Percentiles rank a stretch among this genome's conserved stretches.
Conservation (phyloP, 1,140 invertebrate genomes). For the Magallana ariakensis region DNA sequence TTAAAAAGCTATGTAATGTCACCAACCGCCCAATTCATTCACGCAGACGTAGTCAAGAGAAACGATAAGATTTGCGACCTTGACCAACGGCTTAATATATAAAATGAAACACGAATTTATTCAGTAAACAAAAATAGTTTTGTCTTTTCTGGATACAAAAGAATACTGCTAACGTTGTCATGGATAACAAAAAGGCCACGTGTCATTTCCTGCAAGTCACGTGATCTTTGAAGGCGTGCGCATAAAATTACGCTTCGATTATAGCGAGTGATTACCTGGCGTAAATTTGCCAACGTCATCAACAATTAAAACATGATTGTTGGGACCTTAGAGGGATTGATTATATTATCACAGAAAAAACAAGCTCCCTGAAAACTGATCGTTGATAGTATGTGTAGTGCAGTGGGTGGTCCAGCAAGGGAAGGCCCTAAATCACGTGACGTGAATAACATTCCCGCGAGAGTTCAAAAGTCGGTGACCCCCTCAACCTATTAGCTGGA, state of each 20-base stretch:
- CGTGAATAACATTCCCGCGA: no score
- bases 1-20: background rate
- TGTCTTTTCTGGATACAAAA: background rate
- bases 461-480: no score
- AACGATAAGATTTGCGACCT: background rate
- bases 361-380: constrained; percentile 29
- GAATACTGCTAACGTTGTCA: constrained; percentile 7
- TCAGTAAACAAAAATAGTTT: background rate
- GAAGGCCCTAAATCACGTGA: no score
- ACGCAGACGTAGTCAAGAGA: background rate
- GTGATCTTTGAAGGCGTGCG: background rate
- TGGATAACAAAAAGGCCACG: constrained; percentile 22
- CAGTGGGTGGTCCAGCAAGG: background rate
- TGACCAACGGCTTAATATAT: background rate
- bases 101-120: background rate
- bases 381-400: background rate
- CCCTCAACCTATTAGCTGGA: no score
- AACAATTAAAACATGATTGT: constrained; percentile 37
- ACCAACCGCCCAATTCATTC: background rate
- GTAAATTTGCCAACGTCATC: background rate
- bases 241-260: background rate
- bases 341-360: constrained; percentile 14
- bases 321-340: background rate
- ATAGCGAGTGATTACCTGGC: background rate
- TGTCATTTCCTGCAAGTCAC: constrained; percentile 23